Conservation (phyloP, 2,113 vertebrate species). For the Gopherus flavomarginatus region DNA sequence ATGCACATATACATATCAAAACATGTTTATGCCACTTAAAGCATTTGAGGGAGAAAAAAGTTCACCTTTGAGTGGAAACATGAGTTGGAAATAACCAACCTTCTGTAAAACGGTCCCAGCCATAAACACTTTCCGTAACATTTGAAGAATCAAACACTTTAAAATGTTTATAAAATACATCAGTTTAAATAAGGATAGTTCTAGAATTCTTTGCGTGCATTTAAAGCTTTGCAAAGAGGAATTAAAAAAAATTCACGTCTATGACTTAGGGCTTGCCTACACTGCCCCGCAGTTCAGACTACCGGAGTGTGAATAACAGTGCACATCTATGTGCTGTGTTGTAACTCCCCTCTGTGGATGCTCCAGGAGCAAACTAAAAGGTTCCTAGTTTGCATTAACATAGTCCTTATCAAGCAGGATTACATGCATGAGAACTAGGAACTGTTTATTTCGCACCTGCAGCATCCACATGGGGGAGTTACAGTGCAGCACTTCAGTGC, state of each 20-base stretch:
- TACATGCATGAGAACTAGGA: not conserved
- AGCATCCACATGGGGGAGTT: not conserved
- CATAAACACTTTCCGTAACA: not conserved
- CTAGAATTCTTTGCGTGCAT: not conserved
- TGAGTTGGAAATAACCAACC: not conserved
- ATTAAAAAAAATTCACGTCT: not conserved
- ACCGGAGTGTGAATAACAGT: not conserved
- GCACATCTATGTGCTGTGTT: not conserved
- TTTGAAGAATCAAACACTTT: not conserved
- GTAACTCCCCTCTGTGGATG: not conserved
- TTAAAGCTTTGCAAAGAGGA: not conserved
- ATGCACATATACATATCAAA: not conserved
- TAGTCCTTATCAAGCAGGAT: not conserved
- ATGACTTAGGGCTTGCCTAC: not conserved
- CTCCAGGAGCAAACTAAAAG: not conserved
- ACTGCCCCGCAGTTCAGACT: not conserved
- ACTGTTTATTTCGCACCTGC: not conserved
- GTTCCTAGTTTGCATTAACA: not conserved
- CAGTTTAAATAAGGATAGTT: not conserved
- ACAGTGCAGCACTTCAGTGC: not conserved
- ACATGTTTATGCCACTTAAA: not conserved
- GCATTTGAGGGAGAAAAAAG: not conserved
- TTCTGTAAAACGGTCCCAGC: not conserved
- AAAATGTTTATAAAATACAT: not conserved
- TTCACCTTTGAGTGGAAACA: not conserved